A percentile compares a stretch with the other conserved stretches of the same genome.
Evolutionary conservation across 2,797 vertebrate species (phyloP).

Genomic region (Austrolebias charrua): DNA sequence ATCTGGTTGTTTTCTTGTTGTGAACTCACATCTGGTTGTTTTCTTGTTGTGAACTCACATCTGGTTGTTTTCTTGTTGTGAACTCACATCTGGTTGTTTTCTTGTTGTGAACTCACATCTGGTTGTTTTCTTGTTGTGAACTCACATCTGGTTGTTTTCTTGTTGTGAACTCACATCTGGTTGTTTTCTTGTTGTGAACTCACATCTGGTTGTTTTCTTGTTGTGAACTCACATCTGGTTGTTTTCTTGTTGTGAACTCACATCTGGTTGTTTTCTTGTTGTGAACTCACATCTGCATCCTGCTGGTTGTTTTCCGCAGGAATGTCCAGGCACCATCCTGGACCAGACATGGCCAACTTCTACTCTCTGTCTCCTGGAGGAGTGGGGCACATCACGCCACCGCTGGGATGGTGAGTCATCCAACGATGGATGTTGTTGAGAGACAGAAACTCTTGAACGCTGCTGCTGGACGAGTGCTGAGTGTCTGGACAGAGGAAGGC

Average conservation of each 20-base stretch:
- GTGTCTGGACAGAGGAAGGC: conserved; percentile 8
- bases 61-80: conserved; percentile 16
- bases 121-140: conserved; percentile 17
- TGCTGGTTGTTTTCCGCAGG: conserved; percentile 74
- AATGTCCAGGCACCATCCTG: conserved; percentile 93
- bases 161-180: background rate
- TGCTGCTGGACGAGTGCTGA: conserved; percentile 22
- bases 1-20: conserved; percentile 17
- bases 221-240: background rate
- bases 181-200: conserved; percentile 14
- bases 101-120: background rate
- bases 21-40: conserved; percentile 11
- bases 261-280: conserved; percentile 16
- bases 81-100: conserved; percentile 16
- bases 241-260: conserved; percentile 1
- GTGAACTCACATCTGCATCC: background rate
- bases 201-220: conserved; percentile 17
- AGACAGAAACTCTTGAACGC: conserved; percentile 9
- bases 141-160: conserved; percentile 16
- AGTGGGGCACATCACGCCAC: conserved; percentile 96
- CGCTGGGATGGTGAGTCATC: conserved; percentile 94
- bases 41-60: background rate
- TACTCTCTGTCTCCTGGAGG: conserved; percentile 95
- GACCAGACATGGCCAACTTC: conserved; percentile 95
- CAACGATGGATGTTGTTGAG: conserved; percentile 9